Percentiles rank a stretch among this genome's conserved stretches.
phyloP scores from a whole-genome alignment of 2,797 vertebrate species.

The Cephalopachus bancanus region DNA sequence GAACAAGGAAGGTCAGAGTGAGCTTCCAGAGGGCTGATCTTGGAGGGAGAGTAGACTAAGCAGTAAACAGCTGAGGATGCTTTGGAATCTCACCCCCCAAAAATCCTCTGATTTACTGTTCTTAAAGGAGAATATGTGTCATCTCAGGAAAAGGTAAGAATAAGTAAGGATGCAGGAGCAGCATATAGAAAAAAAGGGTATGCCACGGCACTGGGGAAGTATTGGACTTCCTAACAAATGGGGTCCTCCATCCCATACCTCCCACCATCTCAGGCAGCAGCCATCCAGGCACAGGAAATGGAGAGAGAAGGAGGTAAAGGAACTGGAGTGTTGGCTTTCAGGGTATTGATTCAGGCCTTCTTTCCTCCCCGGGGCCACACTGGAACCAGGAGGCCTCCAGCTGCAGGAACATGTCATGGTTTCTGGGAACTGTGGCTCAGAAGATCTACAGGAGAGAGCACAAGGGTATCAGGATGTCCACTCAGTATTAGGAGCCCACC shows the following conservation, averaged over 20 bases:
- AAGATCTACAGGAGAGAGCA: not conserved
- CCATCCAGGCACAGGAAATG: not conserved
- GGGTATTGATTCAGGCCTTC: not conserved
- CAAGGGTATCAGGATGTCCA: rapidly evolving
- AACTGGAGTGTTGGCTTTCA: not conserved
- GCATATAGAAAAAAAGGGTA: rapidly evolving
- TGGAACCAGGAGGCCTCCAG: not conserved
- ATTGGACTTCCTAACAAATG: too few relatives aligned
- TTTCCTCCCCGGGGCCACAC: not conserved
- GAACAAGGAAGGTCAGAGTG: not conserved
- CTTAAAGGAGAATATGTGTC: not conserved
- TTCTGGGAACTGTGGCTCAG: not conserved
- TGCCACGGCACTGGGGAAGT: not conserved
- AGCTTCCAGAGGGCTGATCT: not conserved
- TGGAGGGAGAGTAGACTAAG: not conserved
- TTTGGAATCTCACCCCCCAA: too few relatives aligned
- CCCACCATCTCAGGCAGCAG: not conserved
- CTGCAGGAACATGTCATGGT: not conserved
- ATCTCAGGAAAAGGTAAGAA: not conserved
- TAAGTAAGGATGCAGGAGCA: rapidly evolving
- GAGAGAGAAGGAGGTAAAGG: rapidly evolving
- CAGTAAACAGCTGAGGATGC: rapidly evolving
- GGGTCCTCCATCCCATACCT: not conserved
- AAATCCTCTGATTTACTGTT: not conserved
- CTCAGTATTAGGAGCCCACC: rapidly evolving